Evolutionary conservation across 1,140 invertebrate genomes (phyloP).

Genomic region (Argopecten irradians): DNA sequence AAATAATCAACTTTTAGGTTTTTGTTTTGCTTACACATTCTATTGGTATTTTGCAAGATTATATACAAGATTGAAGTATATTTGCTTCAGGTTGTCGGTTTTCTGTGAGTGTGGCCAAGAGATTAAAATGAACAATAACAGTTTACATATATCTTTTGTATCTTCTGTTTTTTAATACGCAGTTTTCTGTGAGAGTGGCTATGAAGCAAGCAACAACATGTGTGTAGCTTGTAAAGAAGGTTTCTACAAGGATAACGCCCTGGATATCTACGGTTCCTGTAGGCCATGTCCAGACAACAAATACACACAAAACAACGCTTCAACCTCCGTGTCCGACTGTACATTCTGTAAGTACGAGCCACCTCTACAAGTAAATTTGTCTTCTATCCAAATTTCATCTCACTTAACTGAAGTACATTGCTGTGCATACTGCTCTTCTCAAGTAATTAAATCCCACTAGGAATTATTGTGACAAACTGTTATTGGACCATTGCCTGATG

Average conservation of each 20-base stretch:
- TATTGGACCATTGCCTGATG: neutral
- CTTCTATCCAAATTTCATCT: neutral
- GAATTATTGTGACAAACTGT: neutral
- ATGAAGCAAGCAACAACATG: constrained; percentile 25
- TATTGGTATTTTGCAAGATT: no score
- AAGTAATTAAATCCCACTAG: neutral
- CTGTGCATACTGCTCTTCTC: neutral
- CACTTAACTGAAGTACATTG: neutral
- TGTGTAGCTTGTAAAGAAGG: constrained; percentile 50
- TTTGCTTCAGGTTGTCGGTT: no score
- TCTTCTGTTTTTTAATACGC: neutral
- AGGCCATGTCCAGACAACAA: constrained; percentile 36
- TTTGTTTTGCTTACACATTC: no score
- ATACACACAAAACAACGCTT: constrained; percentile 43
- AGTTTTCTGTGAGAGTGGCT: constrained; percentile 51
- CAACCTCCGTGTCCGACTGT: constrained; percentile 41
- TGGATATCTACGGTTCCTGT: constrained; percentile 47
- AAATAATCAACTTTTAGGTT: neutral
- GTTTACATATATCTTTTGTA: no score
- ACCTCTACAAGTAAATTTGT: neutral
- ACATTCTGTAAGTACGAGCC: constrained; percentile 44
- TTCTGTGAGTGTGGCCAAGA: no score
- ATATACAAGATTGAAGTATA: no score
- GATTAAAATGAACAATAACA: no score
- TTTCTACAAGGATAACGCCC: constrained; percentile 55